Conservation (phyloP, 2,888 invertebrate genomes). For the Drosophila rubida region DNA sequence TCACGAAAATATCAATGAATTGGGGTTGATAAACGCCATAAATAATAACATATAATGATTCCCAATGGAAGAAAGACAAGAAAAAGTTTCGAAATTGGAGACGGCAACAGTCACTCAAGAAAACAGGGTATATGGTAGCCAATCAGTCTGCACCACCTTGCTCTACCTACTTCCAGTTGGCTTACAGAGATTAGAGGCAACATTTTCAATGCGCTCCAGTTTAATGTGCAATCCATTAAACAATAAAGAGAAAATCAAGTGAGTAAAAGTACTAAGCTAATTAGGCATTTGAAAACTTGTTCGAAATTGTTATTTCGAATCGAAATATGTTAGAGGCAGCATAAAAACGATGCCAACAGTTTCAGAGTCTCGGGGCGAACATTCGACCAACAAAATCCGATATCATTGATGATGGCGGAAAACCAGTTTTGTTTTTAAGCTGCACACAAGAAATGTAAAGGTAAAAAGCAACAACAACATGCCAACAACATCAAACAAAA, state of each 20-base stretch:
- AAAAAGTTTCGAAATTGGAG: conserved; percentile 27
- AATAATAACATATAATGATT: conserved; percentile 21
- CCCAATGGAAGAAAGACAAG: neutral
- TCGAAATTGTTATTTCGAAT: conserved; percentile 21
- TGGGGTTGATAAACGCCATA: conserved; percentile 3
- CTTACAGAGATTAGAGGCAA: neutral
- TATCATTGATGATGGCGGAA: conserved; percentile 70
- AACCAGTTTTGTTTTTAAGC: conserved; percentile 67
- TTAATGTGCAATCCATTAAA: neutral
- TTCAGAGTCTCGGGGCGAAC: conserved; percentile 33
- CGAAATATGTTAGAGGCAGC: conserved; percentile 18
- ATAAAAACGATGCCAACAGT: conserved; percentile 26
- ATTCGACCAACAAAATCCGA: conserved; percentile 45
- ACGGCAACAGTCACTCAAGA: neutral
- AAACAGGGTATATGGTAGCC: neutral
- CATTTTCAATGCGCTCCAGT: neutral
- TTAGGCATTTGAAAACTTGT: conserved; percentile 30
- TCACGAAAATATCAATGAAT: conserved; percentile 39
- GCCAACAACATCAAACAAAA: conserved; percentile 31
- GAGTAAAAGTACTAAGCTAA: conserved; percentile 37
- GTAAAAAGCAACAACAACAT: conserved; percentile 30
- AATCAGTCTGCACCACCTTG: no score
- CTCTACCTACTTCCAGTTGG: no score
- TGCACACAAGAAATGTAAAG: conserved; percentile 65
- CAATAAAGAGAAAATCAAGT: conserved; percentile 32